These are phyloP conservation scores for Phortica magna DNA, from an alignment of 2,888 invertebrate species.

Conservation along the genomic window DNA sequence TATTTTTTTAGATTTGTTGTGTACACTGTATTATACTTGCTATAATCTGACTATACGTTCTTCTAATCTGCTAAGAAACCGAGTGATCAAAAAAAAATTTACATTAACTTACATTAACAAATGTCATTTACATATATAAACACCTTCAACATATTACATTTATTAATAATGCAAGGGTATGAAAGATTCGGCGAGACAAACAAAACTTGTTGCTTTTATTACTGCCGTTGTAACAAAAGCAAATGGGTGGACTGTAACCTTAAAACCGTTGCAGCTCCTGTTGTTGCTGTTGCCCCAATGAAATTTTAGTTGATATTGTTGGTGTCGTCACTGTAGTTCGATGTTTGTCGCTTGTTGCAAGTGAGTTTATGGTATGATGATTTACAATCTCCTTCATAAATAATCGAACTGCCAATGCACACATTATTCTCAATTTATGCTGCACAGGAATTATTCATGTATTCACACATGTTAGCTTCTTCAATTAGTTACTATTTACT, in stretches of 20 bases:
- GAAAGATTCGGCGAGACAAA: no score
- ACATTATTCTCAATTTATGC: conserved; percentile 76
- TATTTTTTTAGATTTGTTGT: no score
- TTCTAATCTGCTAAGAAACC: no score
- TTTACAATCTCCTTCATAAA: conserved; percentile 77
- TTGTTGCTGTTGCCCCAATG: conserved; percentile 14
- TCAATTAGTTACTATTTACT: conserved; percentile 75
- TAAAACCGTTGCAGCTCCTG: conserved; percentile 45
- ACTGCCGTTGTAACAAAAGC: conserved; percentile 38
- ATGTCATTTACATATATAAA: no score
- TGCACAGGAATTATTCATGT: conserved; percentile 73
- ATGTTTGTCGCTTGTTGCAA: conserved; percentile 54
- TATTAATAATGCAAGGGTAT: no score
- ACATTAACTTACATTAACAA: no score
- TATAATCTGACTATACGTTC: no score
- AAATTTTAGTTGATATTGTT: neutral
- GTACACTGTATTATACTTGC: no score
- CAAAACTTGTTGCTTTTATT: conserved; percentile 21
- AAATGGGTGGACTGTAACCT: conserved; percentile 41
- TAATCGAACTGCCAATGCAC: conserved; percentile 76
- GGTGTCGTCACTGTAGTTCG: neutral
- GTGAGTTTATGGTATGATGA: conserved; percentile 77
- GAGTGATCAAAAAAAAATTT: no score
- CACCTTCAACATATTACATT: no score
- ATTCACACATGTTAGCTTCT: conserved; percentile 78